Evolutionary conservation across 2,888 invertebrate genomes (phyloP), one percentile per base, ranked within the genome.

Genomic region (Cyrtodaria siliqua): DNA sequence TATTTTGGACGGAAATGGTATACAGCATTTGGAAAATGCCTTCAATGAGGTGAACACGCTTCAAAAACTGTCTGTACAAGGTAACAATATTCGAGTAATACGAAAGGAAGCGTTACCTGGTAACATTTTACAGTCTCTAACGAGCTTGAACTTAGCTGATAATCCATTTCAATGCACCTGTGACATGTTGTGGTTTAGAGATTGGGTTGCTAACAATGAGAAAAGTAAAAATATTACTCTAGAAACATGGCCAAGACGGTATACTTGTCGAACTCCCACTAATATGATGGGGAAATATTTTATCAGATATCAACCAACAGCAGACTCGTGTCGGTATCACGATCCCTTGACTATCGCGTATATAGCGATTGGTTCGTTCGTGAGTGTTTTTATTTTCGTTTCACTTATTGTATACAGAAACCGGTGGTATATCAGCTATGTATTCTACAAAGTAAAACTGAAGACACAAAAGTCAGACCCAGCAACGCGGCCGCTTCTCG

Each of bases 361-460:
- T 44, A 20, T 44, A 16, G 20, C 44, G 16, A 53, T 52, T 9
- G 61, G 56, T 2, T 60, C 44, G 6, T 55, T 63, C n/a, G 18
- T 73, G 4, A 44, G 63, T 40, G 57, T 76, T 8, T 50, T 66
- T 26, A 2, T 29, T 18, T 44, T 70, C 0, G 2, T 57, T 14
- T 29, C 38, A 2, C 29, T 20, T 8, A 23, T 66, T 1, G 20
- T 23, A 3, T 61, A 66, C 33, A 57, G 57, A 61, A 61, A 70
- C n/a, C 40, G 66, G 26, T 76, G 76, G 76, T 70, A 76, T 44
- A 49, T 76, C 2, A 23, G 23, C 38, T 78, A 69, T 29, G 64
- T 55, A 47, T 52, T 47, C 20, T 69, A 69, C 20, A 78, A 70
- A 42, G 2, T 55, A 0, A 44, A 44, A 16, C 16, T 16, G 16